Percentiles rank a stretch among this genome's conserved stretches.
phyloP scores from a whole-genome alignment of 2,888 invertebrate genomes.

The Pocota personata region DNA sequence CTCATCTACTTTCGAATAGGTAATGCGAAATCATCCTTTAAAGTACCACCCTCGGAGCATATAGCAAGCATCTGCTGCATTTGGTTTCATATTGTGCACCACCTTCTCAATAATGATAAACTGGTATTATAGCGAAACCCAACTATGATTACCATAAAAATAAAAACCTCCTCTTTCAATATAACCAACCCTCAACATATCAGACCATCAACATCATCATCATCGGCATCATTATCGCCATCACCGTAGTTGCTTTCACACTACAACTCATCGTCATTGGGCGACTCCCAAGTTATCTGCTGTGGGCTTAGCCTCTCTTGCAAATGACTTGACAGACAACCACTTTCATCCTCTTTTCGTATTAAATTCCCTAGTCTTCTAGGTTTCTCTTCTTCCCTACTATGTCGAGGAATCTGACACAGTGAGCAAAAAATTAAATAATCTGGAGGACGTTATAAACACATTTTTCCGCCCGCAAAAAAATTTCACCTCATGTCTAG shows the following conservation, averaged over 20 bases:
- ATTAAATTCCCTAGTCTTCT: slow-evolving; percentile 9
- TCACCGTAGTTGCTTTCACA: background rate
- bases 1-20: too few species aligned
- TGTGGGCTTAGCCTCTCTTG: slow-evolving; percentile 31
- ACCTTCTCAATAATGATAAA: background rate
- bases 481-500: slow-evolving; percentile 11
- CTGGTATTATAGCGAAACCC: slow-evolving; percentile 1
- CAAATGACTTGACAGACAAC: slow-evolving; percentile 51
- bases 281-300: slow-evolving; percentile 26
- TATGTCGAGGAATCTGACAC: background rate
- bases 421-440: slow-evolving; percentile 23
- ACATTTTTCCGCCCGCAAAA: slow-evolving; percentile 35
- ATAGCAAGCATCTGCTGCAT: slow-evolving; percentile 2
- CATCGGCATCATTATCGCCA: background rate
- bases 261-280: slow-evolving; percentile 37
- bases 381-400: background rate
- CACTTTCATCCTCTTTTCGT: slow-evolving; percentile 20
- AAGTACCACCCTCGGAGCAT: background rate
- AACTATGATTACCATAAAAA: slow-evolving; percentile 17
- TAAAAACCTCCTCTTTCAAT: slow-evolving; percentile 9
- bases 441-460: slow-evolving; percentile 56
- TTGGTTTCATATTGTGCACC: background rate
- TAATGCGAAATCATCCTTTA: background rate
- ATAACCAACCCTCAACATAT: slow-evolving; percentile 20
- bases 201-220: slow-evolving; percentile 11